Evolutionary conservation across 2,888 invertebrate species (phyloP).

Genomic region (Aquatica leii): DNA sequence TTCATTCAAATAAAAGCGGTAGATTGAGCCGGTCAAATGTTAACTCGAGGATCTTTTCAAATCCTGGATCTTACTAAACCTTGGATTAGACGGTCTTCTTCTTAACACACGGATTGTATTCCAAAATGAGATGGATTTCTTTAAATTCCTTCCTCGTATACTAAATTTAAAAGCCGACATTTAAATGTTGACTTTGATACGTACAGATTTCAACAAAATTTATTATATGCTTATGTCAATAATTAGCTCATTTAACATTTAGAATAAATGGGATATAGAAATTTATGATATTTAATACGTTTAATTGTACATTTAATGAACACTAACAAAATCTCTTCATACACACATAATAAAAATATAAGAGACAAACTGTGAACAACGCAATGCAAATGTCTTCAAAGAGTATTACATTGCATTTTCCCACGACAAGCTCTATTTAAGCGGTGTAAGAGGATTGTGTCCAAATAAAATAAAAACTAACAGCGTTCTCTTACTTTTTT

Average conservation of each 20-base stretch:
- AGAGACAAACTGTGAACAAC: too few relatives aligned
- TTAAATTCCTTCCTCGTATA: conserved; percentile 45
- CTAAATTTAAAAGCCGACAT: conserved; percentile 23
- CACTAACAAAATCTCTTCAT: too few relatives aligned
- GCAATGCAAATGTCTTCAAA: too few relatives aligned
- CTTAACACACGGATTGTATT: conserved; percentile 49
- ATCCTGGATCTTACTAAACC: conserved; percentile 50
- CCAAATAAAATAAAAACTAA: too few relatives aligned
- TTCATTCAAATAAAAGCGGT: conserved; percentile 38
- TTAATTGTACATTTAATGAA: too few relatives aligned
- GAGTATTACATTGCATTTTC: too few relatives aligned
- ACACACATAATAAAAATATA: too few relatives aligned
- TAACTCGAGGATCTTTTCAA: conserved; percentile 56
- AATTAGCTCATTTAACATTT: neutral
- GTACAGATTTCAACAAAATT: too few relatives aligned
- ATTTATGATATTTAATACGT: neutral
- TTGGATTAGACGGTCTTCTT: conserved; percentile 54
- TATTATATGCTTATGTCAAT: neutral
- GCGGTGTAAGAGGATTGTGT: too few relatives aligned
- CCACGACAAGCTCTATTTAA: too few relatives aligned
- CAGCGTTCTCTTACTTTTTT: too few relatives aligned
- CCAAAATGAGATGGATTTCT: conserved; percentile 54
- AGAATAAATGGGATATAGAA: neutral
- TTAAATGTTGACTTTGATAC: neutral
- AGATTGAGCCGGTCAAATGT: conserved; percentile 56